Evolutionary conservation across 35 echinoderm and acorn worm genomes (phyloP), one percentile per base, ranked within the genome.

Genomic region (Anneissia japonica): DNA sequence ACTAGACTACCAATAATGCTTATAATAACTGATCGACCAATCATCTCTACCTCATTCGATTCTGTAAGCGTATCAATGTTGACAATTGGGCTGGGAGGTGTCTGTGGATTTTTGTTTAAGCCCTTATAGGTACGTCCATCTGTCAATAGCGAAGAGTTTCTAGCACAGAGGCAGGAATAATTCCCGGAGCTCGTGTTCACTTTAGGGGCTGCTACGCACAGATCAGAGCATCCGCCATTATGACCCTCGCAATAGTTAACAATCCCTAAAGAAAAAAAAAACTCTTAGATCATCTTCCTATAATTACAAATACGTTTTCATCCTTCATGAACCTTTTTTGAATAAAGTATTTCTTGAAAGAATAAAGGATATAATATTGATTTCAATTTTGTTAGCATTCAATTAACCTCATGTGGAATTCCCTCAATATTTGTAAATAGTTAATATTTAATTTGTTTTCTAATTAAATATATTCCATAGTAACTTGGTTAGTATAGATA

Each of bases 151-250:
- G 75, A 55, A 30, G 88, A 32, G 35, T 81, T 84, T 31, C 46
- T 37, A 72, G 91, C 89, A 85, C 96, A 99, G 17, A 94, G 77
- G 46, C 95, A 97, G 79, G 91, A 79, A 80, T 89, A 94, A 10
- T 82, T 32, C 21, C 83, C 85, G 17, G 93, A 85, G 36, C 74
- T 73, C 23, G 86, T 85, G 14, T 38, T 29, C 12, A 87, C 40
- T 28, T 85, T 74, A 17, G 93, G 96, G 23, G 96, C 79, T 17
- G 86, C 92, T 34, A 99, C 96, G 43, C 96, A 91, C 21, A 99
- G 38, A 84, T 99, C 79, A 36, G 96, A 99, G 72, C 96, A 99
- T 39, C 86, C 79, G 36, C 89, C 87, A 17, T 92, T 90, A 80
- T 87, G 39, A 23, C 11, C 39, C 31, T 39, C 78, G 72, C 96